Base-by-base conservation (phyloP, 2,797 vertebrate species). In the Erithacus rubecula region DNA sequence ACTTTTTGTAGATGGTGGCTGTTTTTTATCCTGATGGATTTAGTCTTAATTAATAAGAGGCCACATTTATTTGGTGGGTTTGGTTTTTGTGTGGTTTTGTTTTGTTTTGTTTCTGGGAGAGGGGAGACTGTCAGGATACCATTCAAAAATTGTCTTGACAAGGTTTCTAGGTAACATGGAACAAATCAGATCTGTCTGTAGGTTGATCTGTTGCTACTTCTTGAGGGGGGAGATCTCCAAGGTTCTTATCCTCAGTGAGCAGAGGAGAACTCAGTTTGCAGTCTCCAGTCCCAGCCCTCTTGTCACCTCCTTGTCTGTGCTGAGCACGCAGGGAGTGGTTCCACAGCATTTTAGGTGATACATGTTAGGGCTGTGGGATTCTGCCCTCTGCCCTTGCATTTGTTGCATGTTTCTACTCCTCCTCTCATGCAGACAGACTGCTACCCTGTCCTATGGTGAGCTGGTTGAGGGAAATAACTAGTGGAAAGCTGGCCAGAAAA, bases 371-470 rank as follows among this genome's bases (percentile, higher is more conserved):
- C 69, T n/a, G 11, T 19, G 77, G 49, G 83, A 30, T 69, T 44
- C 49, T 63, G 52, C 39, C 44, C 30, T 44, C 49, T 63, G 52
- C 39, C 44, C 30, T 69, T 49, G 34, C 20, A 3, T 82, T 55
- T 69, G 27, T 36, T 2, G 0, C 30, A 0, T 7, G 21, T 69
- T 81, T 58, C 55, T 43, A 1, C 37, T 34, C 63, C 24, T 67
- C 74, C 56, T 47, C 44, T 44, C 9, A 0, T 10, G 19, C 52
- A 65, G 43, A 24, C 75, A 55, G 1, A 8, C 30, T 79, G 62
- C 37, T 65, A 4, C 53, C 44, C 3, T 0, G 4, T 37, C 53
- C 62, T 47, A 0, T 60, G 72, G 49, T n/a, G 68, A 64, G 41
- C 56, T 91, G 76, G 12, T 67, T 81, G 58, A 29, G 41, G 76